Evolutionary conservation across 2,113 vertebrate genomes (phyloP), one percentile per base, ranked within the genome.

Genomic region (Scomber japonicus): DNA sequence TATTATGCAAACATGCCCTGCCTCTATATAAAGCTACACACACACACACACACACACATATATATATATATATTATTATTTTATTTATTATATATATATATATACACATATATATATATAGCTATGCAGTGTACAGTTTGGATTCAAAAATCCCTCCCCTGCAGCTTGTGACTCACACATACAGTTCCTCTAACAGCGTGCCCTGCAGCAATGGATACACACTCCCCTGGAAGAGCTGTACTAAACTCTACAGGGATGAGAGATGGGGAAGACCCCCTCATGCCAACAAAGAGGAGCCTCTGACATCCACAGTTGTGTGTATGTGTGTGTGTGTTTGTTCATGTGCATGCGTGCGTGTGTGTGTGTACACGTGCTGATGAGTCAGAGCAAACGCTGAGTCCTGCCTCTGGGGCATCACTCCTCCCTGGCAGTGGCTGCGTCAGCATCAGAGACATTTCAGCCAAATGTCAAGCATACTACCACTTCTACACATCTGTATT

Each of bases 391-490:
- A 86, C 72, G 66, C 68, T 30, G 75, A 72, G 81, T 84, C 53
- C 68, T 84, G 86, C 80, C 91, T 89, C 78, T 50, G 66, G 87
- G 89, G 73, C 75, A 62, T 74, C 76, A 72, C 80, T 88, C 87
- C 84, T 83, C 61, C 50, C 72, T 73, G 78, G 57, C 80, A 85
- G 44, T 50, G 82, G 78, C 91, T 83, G 87, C 89, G 78, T 92
- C 92, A 91, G 91, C 88, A 85, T 86, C 84, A 84, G 49, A 90
- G 78, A 82, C 86, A 87, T 91, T 93, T 90, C 78, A 83, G 76
- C 61, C 77, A 91, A 89, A 92, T 90, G 91, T 91, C 89, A 93
- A 77, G 75, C 55, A 78, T 63, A 64, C 78, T 66, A 53, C 72
- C 60, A 64, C 72, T 40, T 44, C 55, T 59, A 54, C 56, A 71